These are phyloP conservation scores for Excalfactoria chinensis DNA, from an alignment of 2,113 vertebrate species.

Conservation along the genomic window DNA sequence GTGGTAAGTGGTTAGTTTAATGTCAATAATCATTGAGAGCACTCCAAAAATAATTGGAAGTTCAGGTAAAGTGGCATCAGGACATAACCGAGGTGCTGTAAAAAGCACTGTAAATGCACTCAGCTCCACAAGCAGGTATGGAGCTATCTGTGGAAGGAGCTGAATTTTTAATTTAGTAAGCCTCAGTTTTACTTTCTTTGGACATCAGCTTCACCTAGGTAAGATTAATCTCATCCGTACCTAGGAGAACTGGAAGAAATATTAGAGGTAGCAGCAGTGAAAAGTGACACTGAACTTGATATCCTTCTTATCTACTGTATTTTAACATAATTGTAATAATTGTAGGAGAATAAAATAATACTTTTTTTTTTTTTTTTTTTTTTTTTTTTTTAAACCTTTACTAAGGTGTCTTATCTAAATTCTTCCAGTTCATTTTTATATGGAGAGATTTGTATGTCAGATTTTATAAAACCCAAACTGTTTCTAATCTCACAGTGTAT, in stretches of 20 bases:
- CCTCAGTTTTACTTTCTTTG: not conserved
- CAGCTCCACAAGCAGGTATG: not conserved
- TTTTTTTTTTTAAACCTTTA: too few species aligned
- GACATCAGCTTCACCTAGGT: not conserved
- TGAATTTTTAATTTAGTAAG: not conserved
- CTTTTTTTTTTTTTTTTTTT: too few species aligned
- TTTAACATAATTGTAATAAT: too few species aligned
- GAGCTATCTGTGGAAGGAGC: not conserved
- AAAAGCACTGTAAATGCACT: not conserved
- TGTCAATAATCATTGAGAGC: not conserved
- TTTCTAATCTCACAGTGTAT: not conserved
- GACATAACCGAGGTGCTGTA: not conserved
- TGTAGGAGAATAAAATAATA: not conserved
- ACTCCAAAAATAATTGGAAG: not conserved
- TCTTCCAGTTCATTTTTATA: not conserved
- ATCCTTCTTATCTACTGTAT: not conserved
- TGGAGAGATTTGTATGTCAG: not conserved
- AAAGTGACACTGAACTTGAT: not conserved
- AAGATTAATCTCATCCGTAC: not conserved
- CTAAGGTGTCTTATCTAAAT: not conserved
- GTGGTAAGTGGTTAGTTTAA: not conserved
- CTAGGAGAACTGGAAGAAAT: not conserved
- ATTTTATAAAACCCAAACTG: not conserved
- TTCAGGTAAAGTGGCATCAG: not conserved
- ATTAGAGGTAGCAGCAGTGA: not conserved